Evolutionary conservation across 2,888 invertebrate genomes (phyloP).

Genomic region (Cantharis flavilabris): DNA sequence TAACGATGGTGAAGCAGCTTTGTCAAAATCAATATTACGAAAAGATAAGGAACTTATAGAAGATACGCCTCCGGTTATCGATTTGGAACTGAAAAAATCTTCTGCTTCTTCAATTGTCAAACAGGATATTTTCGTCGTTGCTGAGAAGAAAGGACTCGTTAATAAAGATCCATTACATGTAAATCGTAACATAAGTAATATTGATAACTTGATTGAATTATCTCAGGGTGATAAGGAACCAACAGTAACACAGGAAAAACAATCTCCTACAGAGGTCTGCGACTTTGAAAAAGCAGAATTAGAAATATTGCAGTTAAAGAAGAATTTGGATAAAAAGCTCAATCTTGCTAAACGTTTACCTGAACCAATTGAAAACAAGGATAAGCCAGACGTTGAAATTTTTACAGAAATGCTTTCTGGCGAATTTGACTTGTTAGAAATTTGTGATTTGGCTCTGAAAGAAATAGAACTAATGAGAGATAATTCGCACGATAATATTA

Average conservation of each 20-base stretch:
- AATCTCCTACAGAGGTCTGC: not conserved
- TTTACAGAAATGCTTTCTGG: not conserved
- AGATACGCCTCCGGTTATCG: not conserved
- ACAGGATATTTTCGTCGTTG: not conserved
- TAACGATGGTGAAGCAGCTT: too few relatives aligned
- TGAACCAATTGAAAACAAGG: not conserved
- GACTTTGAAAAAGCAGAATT: not conserved
- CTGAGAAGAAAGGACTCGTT: not conserved
- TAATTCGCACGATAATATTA: not conserved
- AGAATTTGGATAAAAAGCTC: not conserved
- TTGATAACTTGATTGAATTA: too few relatives aligned
- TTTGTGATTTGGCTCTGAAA: not conserved
- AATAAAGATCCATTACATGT: not conserved
- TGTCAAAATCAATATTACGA: not conserved
- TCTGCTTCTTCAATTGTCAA: not conserved
- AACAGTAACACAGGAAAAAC: not conserved
- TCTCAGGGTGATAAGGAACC: too few relatives aligned
- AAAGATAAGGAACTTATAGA: not conserved
- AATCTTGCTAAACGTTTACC: not conserved
- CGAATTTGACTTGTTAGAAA: not conserved
- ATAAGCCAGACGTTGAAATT: not conserved
- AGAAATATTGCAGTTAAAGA: not conserved
- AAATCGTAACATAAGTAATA: too few relatives aligned
- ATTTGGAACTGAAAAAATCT: not conserved
- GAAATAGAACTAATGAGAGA: not conserved